A percentile compares a stretch with the other conserved stretches of the same genome.
phyloP scores from a whole-genome alignment of 2,797 vertebrate species.

The Lacerta viridis region DNA sequence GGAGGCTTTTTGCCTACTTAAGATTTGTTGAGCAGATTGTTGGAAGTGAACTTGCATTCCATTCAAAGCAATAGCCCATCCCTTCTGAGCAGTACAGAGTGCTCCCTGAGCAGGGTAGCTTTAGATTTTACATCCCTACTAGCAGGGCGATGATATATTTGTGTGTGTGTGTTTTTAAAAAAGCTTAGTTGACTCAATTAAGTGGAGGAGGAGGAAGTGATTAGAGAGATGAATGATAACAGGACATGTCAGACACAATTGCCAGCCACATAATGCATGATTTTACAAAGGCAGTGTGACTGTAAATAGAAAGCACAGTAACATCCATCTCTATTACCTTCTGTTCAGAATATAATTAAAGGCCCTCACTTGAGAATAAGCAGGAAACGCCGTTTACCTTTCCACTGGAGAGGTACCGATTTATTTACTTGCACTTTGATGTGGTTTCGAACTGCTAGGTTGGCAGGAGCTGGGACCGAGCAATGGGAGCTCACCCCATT shows the following conservation, averaged over 20 bases:
- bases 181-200: neutral
- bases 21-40: neutral
- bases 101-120: constrained; percentile 41
- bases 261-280: neutral
- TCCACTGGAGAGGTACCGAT: no score
- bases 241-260: constrained; percentile 5
- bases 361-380: constrained; percentile 1
- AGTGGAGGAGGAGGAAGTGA: constrained; percentile 44
- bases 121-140: constrained; percentile 20
- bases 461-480: no score
- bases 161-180: neutral
- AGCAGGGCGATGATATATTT: neutral
- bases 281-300: constrained; percentile 38
- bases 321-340: constrained; percentile 28
- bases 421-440: no score
- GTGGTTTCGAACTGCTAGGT: no score
- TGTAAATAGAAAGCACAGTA: constrained; percentile 31
- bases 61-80: neutral
- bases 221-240: constrained; percentile 46
- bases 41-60: neutral
- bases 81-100: neutral
- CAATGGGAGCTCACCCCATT: no score
- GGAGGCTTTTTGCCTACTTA: neutral
- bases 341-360: neutral
- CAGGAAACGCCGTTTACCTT: no score